Conservation (phyloP, 30 jellyfish, hydroid and myxozoan species). For the Morbakka virulenta region DNA sequence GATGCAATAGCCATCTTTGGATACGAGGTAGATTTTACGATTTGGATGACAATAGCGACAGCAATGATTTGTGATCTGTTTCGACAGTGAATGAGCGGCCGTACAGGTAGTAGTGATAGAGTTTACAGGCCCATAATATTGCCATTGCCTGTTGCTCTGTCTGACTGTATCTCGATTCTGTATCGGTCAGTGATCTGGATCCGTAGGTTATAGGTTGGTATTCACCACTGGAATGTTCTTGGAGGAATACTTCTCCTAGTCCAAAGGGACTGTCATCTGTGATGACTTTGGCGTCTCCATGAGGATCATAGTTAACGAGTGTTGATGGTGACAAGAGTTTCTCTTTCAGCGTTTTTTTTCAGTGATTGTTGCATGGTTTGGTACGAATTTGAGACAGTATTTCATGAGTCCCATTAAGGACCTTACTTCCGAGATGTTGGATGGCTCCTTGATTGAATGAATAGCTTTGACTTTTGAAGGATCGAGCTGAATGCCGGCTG, state of each 20-base stretch:
- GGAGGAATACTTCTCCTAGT: conserved; percentile 46
- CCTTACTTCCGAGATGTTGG: conserved; percentile 20
- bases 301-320: conserved; percentile 32
- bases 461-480: neutral
- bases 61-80: conserved; percentile 53
- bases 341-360: neutral
- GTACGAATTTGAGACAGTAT: conserved; percentile 1
- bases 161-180: conserved; percentile 25
- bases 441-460: neutral
- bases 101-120: conserved; percentile 26
- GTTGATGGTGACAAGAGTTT: conserved; percentile 32
- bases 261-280: conserved; percentile 50
- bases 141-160: conserved; percentile 51
- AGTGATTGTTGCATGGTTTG: too few relatives aligned
- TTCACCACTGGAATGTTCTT: conserved; percentile 11
- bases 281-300: conserved; percentile 2
- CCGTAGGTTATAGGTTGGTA: conserved; percentile 24
- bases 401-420: conserved; percentile 24
- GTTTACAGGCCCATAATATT: conserved; percentile 17
- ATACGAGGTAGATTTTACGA: too few relatives aligned
- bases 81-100: conserved; percentile 26
- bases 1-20: too few relatives aligned
- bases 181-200: conserved; percentile 9
- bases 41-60: too few relatives aligned
- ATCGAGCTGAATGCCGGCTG: neutral